A percentile compares a stretch with the other conserved stretches of the same genome.
These are phyloP conservation scores for Nemopilema nomurai DNA, from an alignment of 30 jellyfish, hydroid and myxozoan species.

Conservation along the genomic window DNA sequence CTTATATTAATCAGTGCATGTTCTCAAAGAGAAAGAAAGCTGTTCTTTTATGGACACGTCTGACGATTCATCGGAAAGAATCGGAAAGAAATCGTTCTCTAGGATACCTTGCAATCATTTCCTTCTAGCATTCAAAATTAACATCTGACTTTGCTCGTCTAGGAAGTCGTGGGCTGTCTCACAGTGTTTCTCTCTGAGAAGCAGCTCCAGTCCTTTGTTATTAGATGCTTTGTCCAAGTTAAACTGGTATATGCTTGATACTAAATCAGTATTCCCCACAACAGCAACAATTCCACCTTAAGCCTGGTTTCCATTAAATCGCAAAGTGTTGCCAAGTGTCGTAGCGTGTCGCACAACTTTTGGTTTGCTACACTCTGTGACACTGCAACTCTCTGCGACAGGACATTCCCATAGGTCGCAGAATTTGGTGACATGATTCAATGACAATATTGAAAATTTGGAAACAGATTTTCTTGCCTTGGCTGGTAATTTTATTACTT, in stretches of 20 bases:
- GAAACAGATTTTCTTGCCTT: neutral
- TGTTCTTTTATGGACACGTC: conserved; percentile 57
- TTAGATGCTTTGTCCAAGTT: conserved; percentile 44
- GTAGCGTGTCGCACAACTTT: neutral
- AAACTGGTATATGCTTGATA: conserved; percentile 54
- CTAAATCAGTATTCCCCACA: conserved; percentile 30
- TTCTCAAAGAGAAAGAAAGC: conserved; percentile 54
- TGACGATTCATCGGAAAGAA: conserved; percentile 53
- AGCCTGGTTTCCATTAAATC: neutral
- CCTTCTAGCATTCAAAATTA: conserved; percentile 41
- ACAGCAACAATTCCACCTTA: conserved; percentile 22
- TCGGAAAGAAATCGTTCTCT: conserved; percentile 24
- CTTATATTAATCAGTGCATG: conserved; percentile 48
- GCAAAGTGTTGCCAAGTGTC: neutral
- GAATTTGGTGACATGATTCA: neutral
- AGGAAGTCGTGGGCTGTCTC: conserved; percentile 49
- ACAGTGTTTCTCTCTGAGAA: conserved; percentile 27
- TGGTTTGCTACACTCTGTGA: neutral
- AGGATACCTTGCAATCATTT: conserved; percentile 31
- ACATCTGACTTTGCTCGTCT: conserved; percentile 53
- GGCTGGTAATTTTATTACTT: neutral
- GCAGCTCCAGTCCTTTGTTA: conserved; percentile 29
- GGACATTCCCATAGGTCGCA: neutral
- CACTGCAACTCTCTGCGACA: neutral
- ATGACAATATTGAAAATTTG: neutral